Evolutionary conservation across 2,113 vertebrate species (phyloP), one percentile per base, ranked within the genome.

Genomic region (Chloroceryle aenea): DNA sequence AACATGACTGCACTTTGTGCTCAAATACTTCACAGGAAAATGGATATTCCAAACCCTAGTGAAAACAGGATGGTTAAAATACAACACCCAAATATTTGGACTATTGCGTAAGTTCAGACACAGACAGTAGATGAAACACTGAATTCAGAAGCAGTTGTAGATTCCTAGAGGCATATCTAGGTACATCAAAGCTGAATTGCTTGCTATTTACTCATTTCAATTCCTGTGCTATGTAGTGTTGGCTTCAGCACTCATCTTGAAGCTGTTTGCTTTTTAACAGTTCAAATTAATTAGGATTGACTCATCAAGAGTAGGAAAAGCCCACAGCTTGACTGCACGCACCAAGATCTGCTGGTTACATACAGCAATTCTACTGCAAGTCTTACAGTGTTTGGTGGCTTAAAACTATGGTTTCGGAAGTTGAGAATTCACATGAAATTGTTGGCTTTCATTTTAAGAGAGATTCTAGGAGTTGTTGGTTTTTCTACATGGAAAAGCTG

Each of bases 111-210:
- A 95, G 23, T 90, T 94, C 90, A 94, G 89, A 93, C 86, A 73
- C 22, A 71, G 3, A 19, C 12, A 64, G 48, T 3, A 85, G 40
- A 61, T 94, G 40, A 92, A 96, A 78, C 68, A 61, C 47, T 8
- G 36, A 94, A 90, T 64, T 88, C 56, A 52, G 87, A 88, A 47
- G 79, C 72, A 86, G 90, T 5, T 72, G 61, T 18, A 42, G 48
- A 94, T 87, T 97, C 86, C 90, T 92, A 61, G 85, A 85, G 90
- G 92, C 86, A 9, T 71, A 94, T 68, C 76, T 61, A 71, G 52
- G 61, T 58, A 89, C 92, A 93, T 94, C 88, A 97, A 96, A 96
- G 94, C 52, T 59, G 32, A 68, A 45, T 4, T 63, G 48, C 78
- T 85, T 74, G 71, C 42, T 91, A 29, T 93, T 95, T 90, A 90